Conservation (phyloP, 2,113 vertebrate species). For the Columba janthina region DNA sequence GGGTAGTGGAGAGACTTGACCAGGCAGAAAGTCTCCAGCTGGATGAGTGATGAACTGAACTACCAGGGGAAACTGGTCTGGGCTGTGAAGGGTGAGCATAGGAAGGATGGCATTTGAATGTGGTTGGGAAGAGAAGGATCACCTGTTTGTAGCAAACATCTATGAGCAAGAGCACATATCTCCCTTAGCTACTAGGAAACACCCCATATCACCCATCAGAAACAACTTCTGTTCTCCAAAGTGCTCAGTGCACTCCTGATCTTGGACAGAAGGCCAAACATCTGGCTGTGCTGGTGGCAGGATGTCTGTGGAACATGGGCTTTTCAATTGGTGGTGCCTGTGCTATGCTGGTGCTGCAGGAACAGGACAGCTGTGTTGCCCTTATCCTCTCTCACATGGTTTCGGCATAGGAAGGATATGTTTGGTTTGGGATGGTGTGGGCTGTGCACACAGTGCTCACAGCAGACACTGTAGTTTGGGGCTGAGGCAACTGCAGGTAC, state of each 20-base stretch:
- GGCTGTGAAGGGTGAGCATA: background rate
- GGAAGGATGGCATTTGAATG: background rate
- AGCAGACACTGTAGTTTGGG: background rate
- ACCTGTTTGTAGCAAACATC: rapidly evolving
- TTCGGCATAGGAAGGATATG: background rate
- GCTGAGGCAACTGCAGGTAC: background rate
- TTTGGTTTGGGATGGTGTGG: background rate
- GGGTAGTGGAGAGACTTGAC: background rate
- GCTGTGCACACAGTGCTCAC: background rate
- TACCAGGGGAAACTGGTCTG: background rate
- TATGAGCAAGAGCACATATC: background rate
- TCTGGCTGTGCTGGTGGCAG: background rate
- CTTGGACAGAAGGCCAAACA: background rate
- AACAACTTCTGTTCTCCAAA: background rate
- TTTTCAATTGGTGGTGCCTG: background rate
- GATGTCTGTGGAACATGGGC: background rate
- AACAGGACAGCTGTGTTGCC: background rate
- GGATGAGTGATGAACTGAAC: background rate
- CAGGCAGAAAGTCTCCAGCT: background rate
- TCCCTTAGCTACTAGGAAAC: background rate
- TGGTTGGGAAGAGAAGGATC: background rate
- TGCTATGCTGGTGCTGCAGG: background rate
- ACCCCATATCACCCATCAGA: background rate
- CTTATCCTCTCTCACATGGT: background rate
- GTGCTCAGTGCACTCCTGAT: background rate